Conservation (phyloP, 2,888 invertebrate species). For the Tethea ocularis region DNA sequence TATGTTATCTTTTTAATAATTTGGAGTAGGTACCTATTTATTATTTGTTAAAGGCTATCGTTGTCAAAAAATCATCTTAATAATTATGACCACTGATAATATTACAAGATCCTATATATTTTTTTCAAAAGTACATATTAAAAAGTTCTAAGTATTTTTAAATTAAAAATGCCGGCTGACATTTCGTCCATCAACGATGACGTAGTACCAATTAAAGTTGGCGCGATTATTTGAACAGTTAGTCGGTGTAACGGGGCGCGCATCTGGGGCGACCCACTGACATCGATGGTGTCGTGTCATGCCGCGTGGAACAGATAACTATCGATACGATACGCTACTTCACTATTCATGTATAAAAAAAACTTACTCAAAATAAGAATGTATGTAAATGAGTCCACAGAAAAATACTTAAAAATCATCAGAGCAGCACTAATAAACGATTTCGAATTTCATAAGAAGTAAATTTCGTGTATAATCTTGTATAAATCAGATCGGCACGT, state of each 20-base stretch:
- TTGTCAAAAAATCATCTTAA: too few species aligned
- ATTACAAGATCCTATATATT: too few species aligned
- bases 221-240: constrained; percentile 74
- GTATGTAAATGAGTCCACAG: constrained; percentile 11
- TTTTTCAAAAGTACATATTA: background rate
- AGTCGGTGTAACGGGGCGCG: constrained; percentile 70
- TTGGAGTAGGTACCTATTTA: too few species aligned
- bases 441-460: constrained; percentile 54
- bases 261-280: constrained; percentile 78
- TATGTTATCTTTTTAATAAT: background rate
- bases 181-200: constrained; percentile 56
- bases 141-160: background rate
- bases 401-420: constrained; percentile 41
- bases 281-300: constrained; percentile 62
- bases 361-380: constrained; percentile 2
- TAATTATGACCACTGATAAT: too few species aligned
- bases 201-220: constrained; percentile 55
- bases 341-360: constrained; percentile 17
- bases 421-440: constrained; percentile 36
- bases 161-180: constrained; percentile 41
- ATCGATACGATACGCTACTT: constrained; percentile 44
- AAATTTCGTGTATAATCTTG: constrained; percentile 43
- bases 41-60: too few species aligned
- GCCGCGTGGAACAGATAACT: constrained; percentile 49
- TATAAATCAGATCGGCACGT: constrained; percentile 49